These are phyloP conservation scores for Babylonia areolata DNA, from an alignment of 1,140 invertebrate species.

Conservation along the genomic window DNA sequence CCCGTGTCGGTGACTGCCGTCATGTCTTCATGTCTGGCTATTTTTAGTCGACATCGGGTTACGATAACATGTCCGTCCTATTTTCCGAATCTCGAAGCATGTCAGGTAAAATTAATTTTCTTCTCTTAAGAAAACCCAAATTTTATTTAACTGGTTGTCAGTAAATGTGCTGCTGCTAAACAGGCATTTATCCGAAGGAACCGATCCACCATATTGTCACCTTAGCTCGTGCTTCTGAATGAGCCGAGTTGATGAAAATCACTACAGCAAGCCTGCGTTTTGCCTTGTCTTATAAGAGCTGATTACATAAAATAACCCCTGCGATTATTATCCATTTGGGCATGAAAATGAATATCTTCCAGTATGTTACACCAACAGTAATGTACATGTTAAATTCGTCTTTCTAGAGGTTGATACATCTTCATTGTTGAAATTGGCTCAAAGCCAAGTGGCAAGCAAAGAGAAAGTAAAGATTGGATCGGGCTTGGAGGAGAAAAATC, in stretches of 20 bases:
- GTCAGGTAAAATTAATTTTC: not conserved
- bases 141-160: too few relatives aligned
- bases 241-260: not conserved
- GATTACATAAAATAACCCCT: not conserved
- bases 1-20: conserved; percentile 2
- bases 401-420: too few relatives aligned
- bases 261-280: not conserved
- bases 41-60: not conserved
- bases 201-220: not conserved
- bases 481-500: too few relatives aligned
- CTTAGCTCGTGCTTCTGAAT: not conserved
- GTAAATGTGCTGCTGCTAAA: not conserved
- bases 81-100: not conserved
- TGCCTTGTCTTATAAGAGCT: not conserved
- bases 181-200: not conserved
- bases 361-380: too few relatives aligned
- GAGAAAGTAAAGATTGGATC: too few relatives aligned
- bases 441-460: too few relatives aligned
- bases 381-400: too few relatives aligned
- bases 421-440: too few relatives aligned
- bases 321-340: too few relatives aligned
- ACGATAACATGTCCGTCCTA: not conserved
- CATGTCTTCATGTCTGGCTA: conserved; percentile 6
- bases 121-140: not conserved
- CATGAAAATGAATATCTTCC: too few relatives aligned